Evolutionary conservation across 2,113 vertebrate species (phyloP).

Genomic region (Coturnix japonica): DNA sequence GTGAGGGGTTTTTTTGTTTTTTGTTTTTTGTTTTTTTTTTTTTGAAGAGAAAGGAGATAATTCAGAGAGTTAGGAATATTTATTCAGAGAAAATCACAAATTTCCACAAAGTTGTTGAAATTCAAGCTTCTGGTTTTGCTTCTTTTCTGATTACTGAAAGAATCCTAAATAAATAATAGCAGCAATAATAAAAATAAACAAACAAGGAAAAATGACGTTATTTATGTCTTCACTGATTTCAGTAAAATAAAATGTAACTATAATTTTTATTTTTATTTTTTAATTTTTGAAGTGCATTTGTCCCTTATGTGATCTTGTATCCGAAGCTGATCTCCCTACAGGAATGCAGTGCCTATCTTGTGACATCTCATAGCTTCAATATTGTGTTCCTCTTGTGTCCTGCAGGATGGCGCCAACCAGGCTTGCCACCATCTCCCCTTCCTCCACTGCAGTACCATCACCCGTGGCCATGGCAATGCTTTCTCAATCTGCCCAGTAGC

Average conservation of each 20-base stretch:
- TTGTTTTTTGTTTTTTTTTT: too few relatives aligned
- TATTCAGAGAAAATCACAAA: neutral
- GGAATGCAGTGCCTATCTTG: accelerated
- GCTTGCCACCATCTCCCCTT: neutral
- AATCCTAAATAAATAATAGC: neutral
- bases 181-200: neutral
- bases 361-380: accelerated
- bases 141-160: neutral
- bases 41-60: neutral
- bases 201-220: neutral
- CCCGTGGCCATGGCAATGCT: accelerated
- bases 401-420: accelerated
- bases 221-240: accelerated
- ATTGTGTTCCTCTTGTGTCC: neutral
- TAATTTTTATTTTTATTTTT: neutral
- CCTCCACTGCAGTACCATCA: accelerated
- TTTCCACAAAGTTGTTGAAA: neutral
- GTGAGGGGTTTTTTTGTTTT: neutral
- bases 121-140: neutral
- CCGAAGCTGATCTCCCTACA: neutral
- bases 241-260: neutral
- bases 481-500: neutral
- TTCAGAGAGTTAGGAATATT: neutral
- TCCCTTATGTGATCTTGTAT: neutral
- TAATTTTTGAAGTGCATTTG: neutral